Evolutionary conservation across 2,888 invertebrate species (phyloP).

Genomic region (Eupithecia pulchellata): DNA sequence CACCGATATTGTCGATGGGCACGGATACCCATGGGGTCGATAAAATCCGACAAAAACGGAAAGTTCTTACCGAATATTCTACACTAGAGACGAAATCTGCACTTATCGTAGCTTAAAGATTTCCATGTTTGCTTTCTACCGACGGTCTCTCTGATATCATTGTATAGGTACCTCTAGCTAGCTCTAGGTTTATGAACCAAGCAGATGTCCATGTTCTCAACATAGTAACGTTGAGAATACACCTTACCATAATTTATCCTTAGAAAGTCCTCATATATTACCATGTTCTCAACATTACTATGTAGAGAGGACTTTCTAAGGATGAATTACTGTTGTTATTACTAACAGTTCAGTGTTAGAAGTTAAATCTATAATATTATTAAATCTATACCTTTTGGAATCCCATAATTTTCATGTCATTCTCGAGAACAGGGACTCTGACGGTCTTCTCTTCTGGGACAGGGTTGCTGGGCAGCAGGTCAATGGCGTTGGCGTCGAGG

Average conservation of each 20-base stretch:
- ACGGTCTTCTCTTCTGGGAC: conserved; percentile 58
- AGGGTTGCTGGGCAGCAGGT: conserved; percentile 67
- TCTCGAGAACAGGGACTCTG: conserved; percentile 47
- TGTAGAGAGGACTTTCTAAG: no score
- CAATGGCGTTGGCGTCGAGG: conserved; percentile 87
- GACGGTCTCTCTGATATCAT: background rate
- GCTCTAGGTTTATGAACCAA: no score
- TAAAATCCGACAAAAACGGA: background rate
- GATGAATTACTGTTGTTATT: no score
- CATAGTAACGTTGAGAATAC: no score
- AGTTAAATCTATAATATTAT: background rate
- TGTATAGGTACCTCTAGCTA: background rate
- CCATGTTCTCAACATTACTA: no score
- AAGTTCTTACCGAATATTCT: background rate
- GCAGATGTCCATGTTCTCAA: no score
- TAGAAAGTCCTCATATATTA: no score
- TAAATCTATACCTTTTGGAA: conserved; percentile 79
- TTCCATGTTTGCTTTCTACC: background rate
- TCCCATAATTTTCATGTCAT: conserved; percentile 61
- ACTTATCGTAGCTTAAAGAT: background rate
- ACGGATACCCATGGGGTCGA: background rate
- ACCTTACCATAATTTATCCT: no score
- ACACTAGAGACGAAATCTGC: background rate
- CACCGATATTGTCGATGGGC: background rate
- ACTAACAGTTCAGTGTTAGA: background rate